These are phyloP conservation scores for Cladorhizidae sp. DNA, from an alignment of 37 sponge, comb jelly and placozoan genomes.

Conservation along the genomic window DNA sequence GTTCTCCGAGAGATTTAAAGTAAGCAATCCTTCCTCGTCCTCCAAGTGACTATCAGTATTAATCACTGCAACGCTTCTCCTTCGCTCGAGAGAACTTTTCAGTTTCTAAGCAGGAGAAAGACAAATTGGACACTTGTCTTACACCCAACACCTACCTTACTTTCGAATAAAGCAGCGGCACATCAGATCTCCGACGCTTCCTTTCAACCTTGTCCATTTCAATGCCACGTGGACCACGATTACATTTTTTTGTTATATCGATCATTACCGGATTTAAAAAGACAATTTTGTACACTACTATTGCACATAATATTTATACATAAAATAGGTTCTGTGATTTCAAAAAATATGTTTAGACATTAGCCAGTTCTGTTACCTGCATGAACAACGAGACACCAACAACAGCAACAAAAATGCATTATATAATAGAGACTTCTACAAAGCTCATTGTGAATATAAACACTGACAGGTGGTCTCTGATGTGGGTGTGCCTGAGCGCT, in stretches of 20 bases:
- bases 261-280: neutral
- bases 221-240: slow-evolving; percentile 1
- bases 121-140: neutral
- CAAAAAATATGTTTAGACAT: too few species aligned
- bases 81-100: neutral
- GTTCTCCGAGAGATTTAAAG: neutral
- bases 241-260: neutral
- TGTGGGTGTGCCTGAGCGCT: too few species aligned
- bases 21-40: neutral
- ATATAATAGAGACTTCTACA: too few species aligned
- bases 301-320: too few species aligned
- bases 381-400: too few species aligned
- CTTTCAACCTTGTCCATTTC: slow-evolving; percentile 5
- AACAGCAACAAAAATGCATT: too few species aligned
- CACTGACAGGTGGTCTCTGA: too few species aligned
- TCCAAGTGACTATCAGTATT: neutral
- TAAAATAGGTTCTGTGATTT: too few species aligned
- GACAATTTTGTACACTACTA: neutral
- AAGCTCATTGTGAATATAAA: too few species aligned
- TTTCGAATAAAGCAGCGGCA: neutral
- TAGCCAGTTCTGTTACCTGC: too few species aligned
- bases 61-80: neutral
- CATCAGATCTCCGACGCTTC: neutral
- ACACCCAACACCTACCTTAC: neutral
- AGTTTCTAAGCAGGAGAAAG: neutral